Conservation (phyloP, 2,797 vertebrate species). For the Leucoraja ocellata region DNA sequence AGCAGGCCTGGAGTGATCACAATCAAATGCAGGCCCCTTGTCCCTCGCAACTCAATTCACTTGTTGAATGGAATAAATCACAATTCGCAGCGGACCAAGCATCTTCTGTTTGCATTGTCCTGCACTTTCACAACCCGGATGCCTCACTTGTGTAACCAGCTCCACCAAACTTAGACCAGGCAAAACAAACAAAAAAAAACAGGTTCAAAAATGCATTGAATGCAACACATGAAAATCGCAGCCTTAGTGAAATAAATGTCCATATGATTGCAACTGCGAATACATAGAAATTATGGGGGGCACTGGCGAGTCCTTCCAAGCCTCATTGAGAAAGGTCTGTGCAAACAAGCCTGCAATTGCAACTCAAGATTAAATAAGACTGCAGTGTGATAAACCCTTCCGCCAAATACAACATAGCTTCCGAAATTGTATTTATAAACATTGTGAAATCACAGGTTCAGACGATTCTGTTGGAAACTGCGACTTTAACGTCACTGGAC, state of each 20-base stretch:
- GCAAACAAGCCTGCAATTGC: background rate
- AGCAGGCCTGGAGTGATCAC: background rate
- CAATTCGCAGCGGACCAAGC: slow-evolving; percentile 10
- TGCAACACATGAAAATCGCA: background rate
- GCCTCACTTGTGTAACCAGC: background rate
- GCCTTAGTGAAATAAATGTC: background rate
- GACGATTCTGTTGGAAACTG: background rate
- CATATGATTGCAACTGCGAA: background rate
- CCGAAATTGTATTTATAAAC: slow-evolving; percentile 20
- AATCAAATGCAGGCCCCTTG: slow-evolving; percentile 3
- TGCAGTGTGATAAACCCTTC: background rate
- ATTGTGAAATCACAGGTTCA: slow-evolving; percentile 1
- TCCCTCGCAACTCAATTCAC: slow-evolving; percentile 5
- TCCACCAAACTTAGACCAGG: background rate
- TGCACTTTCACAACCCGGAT: background rate
- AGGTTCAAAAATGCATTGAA: background rate
- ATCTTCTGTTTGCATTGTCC: background rate
- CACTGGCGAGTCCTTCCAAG: background rate
- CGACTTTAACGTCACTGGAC: background rate
- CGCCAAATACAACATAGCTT: background rate
- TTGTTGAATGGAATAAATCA: slow-evolving; percentile 31
- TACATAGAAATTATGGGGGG: background rate
- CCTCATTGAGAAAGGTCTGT: background rate
- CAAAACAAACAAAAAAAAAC: background rate
- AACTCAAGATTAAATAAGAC: background rate